Evolutionary conservation across 2,888 invertebrate species (phyloP).

Genomic region (Caenorhabditis japonica): DNA sequence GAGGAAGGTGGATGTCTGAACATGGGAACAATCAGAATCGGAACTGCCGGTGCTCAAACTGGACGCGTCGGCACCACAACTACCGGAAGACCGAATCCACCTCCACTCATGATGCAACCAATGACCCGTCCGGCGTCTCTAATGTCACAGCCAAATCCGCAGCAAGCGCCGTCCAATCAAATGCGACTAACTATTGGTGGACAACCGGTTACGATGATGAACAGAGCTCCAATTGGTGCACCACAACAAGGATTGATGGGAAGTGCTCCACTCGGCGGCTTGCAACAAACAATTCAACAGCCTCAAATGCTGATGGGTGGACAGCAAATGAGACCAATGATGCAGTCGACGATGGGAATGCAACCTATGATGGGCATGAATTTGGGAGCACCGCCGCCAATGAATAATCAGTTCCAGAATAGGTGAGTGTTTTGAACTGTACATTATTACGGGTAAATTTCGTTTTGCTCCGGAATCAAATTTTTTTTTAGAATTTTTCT

Average conservation of each 20-base stretch:
- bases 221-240: conserved; percentile 16
- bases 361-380: conserved; percentile 43
- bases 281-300: conserved; percentile 33
- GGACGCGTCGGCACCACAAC: conserved; percentile 8
- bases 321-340: conserved; percentile 29
- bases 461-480: too few relatives aligned
- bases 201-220: conserved; percentile 39
- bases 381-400: conserved; percentile 39
- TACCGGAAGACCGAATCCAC: conserved; percentile 40
- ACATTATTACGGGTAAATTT: too few relatives aligned
- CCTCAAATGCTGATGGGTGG: conserved; percentile 34
- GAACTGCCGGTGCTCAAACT: conserved; percentile 22
- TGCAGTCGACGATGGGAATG: conserved; percentile 24
- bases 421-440: too few relatives aligned
- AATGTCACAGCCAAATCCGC: conserved; percentile 1
- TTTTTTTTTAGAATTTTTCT: too few relatives aligned
- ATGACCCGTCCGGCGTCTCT: background rate
- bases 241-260: conserved; percentile 39
- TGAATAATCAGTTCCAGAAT: conserved; percentile 33
- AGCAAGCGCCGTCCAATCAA: conserved; percentile 27
- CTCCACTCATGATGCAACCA: conserved; percentile 48
- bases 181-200: conserved; percentile 49
- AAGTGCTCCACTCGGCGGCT: conserved; percentile 18
- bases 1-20: conserved; percentile 60
- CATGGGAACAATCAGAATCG: conserved; percentile 74